Evolutionary conservation across 2,888 invertebrate species (phyloP).

Genomic region (Seira ritae): DNA sequence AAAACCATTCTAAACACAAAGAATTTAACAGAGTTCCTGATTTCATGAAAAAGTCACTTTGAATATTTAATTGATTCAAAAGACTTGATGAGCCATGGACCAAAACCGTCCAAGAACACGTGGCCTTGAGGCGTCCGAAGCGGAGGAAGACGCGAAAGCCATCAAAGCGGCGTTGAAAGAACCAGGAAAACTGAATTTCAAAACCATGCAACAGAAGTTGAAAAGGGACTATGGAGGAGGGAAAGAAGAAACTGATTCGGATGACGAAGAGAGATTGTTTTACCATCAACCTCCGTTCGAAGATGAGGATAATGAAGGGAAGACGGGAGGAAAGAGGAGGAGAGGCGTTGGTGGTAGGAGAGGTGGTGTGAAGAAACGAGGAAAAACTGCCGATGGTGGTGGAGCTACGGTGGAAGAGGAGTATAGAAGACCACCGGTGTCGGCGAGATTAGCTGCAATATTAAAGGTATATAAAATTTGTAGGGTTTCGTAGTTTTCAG

Average conservation of each 20-base stretch:
- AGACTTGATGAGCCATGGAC: constrained; percentile 32
- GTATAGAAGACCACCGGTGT: constrained; percentile 22
- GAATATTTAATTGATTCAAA: too few species aligned
- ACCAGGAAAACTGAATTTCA: constrained; percentile 17
- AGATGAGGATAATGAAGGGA: constrained; percentile 36
- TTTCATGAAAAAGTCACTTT: too few species aligned
- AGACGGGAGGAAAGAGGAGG: constrained; percentile 30
- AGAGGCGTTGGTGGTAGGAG: constrained; percentile 35
- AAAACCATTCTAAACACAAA: background rate
- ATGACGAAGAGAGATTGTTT: constrained; percentile 44
- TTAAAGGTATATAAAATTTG: constrained; percentile 31
- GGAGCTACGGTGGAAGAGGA: constrained; percentile 27
- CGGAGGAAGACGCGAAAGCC: constrained; percentile 45
- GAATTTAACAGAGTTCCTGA: too few species aligned
- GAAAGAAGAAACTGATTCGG: constrained; percentile 31
- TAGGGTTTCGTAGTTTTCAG: background rate
- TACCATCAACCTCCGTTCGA: constrained; percentile 39
- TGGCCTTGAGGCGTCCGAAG: constrained; percentile 47
- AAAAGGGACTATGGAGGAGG: constrained; percentile 37
- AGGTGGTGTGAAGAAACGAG: constrained; percentile 23
- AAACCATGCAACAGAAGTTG: constrained; percentile 40
- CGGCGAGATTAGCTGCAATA: constrained; percentile 45
- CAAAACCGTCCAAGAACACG: constrained; percentile 51
- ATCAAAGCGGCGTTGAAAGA: constrained; percentile 41
- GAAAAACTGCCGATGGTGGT: background rate